Percentiles rank a stretch among this genome's conserved stretches.
Evolutionary conservation across 2,888 invertebrate genomes (phyloP).

Genomic region (Leucophenga montana): DNA sequence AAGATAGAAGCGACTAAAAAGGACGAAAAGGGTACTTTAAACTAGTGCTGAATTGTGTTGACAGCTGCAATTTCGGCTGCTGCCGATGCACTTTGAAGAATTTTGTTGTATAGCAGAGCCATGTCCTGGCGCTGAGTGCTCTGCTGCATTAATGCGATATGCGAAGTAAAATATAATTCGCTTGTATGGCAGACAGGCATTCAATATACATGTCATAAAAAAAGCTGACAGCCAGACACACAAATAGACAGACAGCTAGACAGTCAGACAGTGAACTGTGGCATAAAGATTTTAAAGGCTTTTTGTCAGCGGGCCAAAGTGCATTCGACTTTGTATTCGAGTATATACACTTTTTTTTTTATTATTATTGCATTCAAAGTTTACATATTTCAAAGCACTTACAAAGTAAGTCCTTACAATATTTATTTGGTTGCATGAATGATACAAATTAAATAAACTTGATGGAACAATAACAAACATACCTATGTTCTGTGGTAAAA

Average conservation of each 20-base stretch:
- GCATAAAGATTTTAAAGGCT: constrained; percentile 9
- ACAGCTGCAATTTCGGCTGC: neutral
- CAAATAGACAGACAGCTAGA: neutral
- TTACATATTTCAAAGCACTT: constrained; percentile 6
- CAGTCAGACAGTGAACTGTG: neutral
- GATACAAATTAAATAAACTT: no score
- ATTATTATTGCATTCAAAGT: neutral
- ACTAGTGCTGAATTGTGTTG: neutral
- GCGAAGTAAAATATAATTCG: neutral
- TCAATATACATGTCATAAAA: neutral
- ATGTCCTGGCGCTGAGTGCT: neutral
- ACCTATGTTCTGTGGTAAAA: no score
- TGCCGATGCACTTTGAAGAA: neutral
- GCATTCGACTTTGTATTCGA: neutral
- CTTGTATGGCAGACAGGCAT: neutral
- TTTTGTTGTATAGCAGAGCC: neutral
- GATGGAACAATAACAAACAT: no score
- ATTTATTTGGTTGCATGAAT: no score
- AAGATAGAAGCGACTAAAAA: neutral
- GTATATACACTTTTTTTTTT: no score
- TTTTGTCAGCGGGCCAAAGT: constrained; percentile 21
- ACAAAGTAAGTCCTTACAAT: neutral
- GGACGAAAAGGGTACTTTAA: neutral
- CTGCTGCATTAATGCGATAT: constrained; percentile 4
- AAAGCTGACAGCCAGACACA: neutral